These are phyloP conservation scores for Philereme transversata DNA, from an alignment of 2,888 invertebrate genomes.

Conservation along the genomic window DNA sequence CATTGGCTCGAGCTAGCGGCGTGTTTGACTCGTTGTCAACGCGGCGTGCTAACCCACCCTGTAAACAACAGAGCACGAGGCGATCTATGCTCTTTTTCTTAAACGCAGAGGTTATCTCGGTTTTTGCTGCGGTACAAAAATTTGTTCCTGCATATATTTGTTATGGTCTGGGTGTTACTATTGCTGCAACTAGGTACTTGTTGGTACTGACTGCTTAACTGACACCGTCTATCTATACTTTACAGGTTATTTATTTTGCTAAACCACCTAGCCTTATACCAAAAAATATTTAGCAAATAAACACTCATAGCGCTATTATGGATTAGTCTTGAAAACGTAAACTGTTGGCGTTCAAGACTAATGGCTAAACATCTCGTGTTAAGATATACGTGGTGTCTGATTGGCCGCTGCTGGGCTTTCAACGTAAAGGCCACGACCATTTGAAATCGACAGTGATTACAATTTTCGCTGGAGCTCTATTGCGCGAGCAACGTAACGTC, in stretches of 20 bases:
- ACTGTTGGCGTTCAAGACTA: conserved; percentile 50
- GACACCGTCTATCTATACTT: no score
- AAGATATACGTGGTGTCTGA: conserved; percentile 42
- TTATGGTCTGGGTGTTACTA: no score
- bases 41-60: conserved; percentile 58
- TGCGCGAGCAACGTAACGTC: conserved; percentile 81
- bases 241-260: conserved; percentile 37
- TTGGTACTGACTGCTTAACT: no score
- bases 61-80: conserved; percentile 53
- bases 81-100: conserved; percentile 50
- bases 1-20: conserved; percentile 52
- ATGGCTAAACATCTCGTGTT: conserved; percentile 55
- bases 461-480: conserved; percentile 79
- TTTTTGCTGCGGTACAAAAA: no score
- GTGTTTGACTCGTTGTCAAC: conserved; percentile 70
- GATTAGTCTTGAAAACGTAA: conserved; percentile 52
- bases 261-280: conserved; percentile 50
- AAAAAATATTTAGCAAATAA: conserved; percentile 62
- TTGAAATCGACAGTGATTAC: conserved; percentile 84
- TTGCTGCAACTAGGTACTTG: no score
- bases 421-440: conserved; percentile 68
- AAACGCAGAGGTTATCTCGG: no score
- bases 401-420: conserved; percentile 57
- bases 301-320: conserved; percentile 54
- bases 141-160: no score